Base-by-base conservation (phyloP, 2,113 vertebrate species). In the Phalacrocorax carbo region DNA sequence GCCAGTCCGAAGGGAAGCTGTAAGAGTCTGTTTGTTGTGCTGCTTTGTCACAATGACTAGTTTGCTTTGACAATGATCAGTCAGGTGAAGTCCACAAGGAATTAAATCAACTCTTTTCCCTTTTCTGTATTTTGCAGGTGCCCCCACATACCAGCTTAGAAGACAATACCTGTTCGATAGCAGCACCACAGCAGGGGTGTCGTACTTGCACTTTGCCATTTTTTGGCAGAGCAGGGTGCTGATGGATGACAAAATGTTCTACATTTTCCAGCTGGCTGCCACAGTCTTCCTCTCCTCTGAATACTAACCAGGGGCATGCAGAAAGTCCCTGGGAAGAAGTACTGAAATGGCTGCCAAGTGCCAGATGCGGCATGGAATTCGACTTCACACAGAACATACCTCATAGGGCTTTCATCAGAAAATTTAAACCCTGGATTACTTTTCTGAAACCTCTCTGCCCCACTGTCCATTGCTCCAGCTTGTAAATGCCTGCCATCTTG, bases 111-210 rank as follows among this genome's bases (percentile, higher is more conserved):
- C 20, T 27, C 8, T 19, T 58, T 15, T 44, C 55, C 61, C 27
- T 60, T 23, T 77, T 61, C 58, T 7, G 1, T 72, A 57, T 48
- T 92, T 82, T 88, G 9, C 19, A 49, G 30, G 22, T 73, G 9
- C 1, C 13, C 26, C 15, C 4, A 6, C 20, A 52, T 12, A 60
- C 2, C 0, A 1, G 8, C 8, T 78, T 70, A 66, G 60, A 75
- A 82, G 60, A 30, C 26, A 61, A 55, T 14, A 30, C 9, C 38
- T 38, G 38, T 38, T 38, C 10, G 38, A 38, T 38, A 38, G 38
- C 38, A 38, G 38, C 38, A 38, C 38, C 38, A 38, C 38, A 38
- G 38, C 38, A 38, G 38, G 38, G 38, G 38, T 38, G 38, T 38
- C 38, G 26, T 84, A 18, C 26, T 19, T 57, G 51, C 40, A 34